Evolutionary conservation across 2,113 vertebrate species (phyloP), one percentile per base, ranked within the genome.

Genomic region (Cettia cetti): DNA sequence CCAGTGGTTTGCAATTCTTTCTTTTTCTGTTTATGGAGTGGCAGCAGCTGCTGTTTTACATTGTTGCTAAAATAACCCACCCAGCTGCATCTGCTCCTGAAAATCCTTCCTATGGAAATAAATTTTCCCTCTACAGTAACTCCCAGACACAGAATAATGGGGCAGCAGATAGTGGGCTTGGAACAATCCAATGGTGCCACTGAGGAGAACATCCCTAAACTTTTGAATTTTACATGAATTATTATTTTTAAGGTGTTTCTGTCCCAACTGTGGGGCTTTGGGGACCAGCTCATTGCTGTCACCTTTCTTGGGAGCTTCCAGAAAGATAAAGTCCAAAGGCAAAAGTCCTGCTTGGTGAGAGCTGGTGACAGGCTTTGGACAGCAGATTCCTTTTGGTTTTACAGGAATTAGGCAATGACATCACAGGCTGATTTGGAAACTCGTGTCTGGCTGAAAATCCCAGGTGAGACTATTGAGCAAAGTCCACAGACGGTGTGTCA

Each of bases 81-180:
- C 74, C 84, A 80, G 65, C 40, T 24, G 30, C 65, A 84, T 89
- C 84, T 95, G 82, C 78, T 91, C 6, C 82, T 90, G 57, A 37
- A 91, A 90, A 50, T 50, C 54, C 54, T 85, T 27, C 70, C 66
- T 5, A 2, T 45, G 50, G 65, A 88, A 81, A 89, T 45, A 54
- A 89, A 77, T 66, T 30, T n/a, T 42, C 54, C 30, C 35, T 70
- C 66, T 50, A 1, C 26, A 76, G 1, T 28, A 76, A 52, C 42
- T 83, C 71, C 70, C 59, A 17, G 30, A 68, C 8, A 1, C 50
- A 64, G 57, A 40, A 40, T 31, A 63, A 37, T 13, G 20, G 57
- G 49, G 23, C 37, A 42, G 31, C 35, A 66, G 35, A 17, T 14
- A 39, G 52, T 2, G 19, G 75, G 33, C 37, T 86, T 56, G 40